Evolutionary conservation across 2,888 invertebrate species (phyloP).

Genomic region (Coronaproctus castanopsis): DNA sequence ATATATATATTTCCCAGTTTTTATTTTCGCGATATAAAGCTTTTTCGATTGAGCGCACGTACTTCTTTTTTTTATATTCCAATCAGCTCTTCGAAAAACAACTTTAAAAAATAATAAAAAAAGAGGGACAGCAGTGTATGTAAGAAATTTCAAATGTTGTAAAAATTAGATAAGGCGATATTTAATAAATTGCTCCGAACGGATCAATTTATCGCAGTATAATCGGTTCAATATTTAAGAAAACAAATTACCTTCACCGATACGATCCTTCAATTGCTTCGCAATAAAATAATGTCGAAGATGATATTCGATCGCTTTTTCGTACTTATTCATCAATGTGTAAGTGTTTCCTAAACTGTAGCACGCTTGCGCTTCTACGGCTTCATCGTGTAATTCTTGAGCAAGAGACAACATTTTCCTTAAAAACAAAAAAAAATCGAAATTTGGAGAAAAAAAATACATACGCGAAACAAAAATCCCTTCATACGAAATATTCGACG

Average conservation of each 20-base stretch:
- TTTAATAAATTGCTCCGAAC: no score
- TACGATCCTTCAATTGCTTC: conserved; percentile 55
- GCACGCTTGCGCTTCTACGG: conserved; percentile 92
- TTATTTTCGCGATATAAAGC: no score
- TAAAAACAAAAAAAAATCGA: conserved; percentile 16
- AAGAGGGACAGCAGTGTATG: no score
- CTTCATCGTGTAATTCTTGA: conserved; percentile 75
- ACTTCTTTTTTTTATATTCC: no score
- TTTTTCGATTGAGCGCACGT: no score
- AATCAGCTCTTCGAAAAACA: no score
- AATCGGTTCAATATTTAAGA: no score
- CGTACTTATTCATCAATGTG: conserved; percentile 75
- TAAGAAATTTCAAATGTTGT: no score
- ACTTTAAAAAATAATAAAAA: no score
- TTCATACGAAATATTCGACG: not conserved
- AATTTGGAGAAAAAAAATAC: not conserved
- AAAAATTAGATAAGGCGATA: no score
- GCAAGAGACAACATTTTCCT: conserved; percentile 77
- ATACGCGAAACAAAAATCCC: conserved; percentile 7
- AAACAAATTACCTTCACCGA: conserved; percentile 62
- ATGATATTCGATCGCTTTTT: conserved; percentile 82
- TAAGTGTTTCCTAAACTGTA: conserved; percentile 94
- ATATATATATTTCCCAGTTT: no score
- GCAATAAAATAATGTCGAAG: conserved; percentile 73
- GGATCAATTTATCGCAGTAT: no score